Percentiles rank a stretch among this genome's conserved stretches.
Conservation (phyloP, 2,797 vertebrate species). For the Scolopax bukidnonensis region DNA sequence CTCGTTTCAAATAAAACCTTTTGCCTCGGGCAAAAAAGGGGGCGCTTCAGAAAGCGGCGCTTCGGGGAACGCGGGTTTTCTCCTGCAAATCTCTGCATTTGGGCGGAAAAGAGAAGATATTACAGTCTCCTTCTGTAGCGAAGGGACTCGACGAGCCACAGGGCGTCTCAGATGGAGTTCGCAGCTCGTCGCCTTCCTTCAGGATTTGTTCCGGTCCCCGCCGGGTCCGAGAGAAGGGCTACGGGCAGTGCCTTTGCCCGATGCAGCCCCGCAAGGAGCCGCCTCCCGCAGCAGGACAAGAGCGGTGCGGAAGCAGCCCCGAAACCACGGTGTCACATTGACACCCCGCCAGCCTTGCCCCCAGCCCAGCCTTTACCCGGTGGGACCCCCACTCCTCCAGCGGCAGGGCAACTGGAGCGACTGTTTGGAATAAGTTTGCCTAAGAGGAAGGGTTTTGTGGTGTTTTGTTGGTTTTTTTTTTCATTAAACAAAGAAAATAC, state of each 20-base stretch:
- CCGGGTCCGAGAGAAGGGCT: neutral
- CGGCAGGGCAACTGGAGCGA: slow-evolving; percentile 62
- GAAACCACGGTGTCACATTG: fast-evolving
- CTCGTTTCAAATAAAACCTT: neutral
- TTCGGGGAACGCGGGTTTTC: too few species aligned
- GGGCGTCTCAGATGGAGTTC: neutral
- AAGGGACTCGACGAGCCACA: neutral
- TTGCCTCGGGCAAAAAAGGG: neutral
- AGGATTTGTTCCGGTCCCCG: neutral
- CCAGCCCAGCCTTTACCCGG: neutral
- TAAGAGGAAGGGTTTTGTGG: neutral
- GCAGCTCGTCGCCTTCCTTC: neutral
- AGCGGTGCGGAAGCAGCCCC: neutral
- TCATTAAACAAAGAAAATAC: slow-evolving; percentile 76
- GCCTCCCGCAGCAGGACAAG: neutral
- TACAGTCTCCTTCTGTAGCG: neutral
- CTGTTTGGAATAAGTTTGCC: slow-evolving; percentile 61
- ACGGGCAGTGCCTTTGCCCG: too few species aligned
- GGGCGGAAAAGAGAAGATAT: too few species aligned
- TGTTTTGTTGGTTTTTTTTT: neutral
- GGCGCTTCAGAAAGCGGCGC: neutral
- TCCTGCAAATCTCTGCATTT: fast-evolving
- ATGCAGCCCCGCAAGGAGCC: neutral
- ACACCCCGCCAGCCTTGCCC: too few species aligned
- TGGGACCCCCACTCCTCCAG: neutral